These are phyloP conservation scores for Perca fluviatilis DNA, from an alignment of 2,113 vertebrate genomes.

Conservation along the genomic window DNA sequence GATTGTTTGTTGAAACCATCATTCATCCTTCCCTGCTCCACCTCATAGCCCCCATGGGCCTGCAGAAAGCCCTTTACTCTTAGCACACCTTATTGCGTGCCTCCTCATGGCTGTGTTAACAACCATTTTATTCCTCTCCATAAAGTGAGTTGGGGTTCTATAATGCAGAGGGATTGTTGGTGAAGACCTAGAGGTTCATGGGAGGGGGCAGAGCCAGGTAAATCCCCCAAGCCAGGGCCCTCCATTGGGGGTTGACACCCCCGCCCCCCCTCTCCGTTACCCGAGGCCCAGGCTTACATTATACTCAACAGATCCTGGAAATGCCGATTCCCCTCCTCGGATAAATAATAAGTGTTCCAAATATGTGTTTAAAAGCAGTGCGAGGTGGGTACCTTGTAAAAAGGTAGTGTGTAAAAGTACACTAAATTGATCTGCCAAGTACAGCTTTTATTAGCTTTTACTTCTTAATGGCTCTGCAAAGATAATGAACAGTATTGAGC, in stretches of 20 bases:
- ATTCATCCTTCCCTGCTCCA: background rate
- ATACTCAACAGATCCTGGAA: constrained; percentile 42
- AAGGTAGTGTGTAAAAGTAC: constrained; percentile 46
- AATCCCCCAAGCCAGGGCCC: constrained; percentile 48
- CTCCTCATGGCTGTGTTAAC: constrained; percentile 43
- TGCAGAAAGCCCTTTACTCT: constrained; percentile 32
- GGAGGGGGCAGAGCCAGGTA: constrained; percentile 55
- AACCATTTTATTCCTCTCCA: constrained; percentile 61
- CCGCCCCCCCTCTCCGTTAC: background rate
- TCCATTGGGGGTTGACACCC: constrained; percentile 41
- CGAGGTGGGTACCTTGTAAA: constrained; percentile 47
- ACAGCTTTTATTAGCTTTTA: constrained; percentile 46
- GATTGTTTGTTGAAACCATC: constrained; percentile 22
- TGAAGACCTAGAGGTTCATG: constrained; percentile 43
- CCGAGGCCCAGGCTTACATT: constrained; percentile 19
- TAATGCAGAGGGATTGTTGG: constrained; percentile 52
- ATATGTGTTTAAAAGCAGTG: constrained; percentile 63
- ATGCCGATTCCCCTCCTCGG: constrained; percentile 64
- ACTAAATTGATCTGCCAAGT: constrained; percentile 42
- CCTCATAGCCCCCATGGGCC: constrained; percentile 1
- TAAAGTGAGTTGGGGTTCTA: constrained; percentile 47
- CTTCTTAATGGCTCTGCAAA: constrained; percentile 21
- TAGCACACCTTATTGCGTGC: constrained; percentile 32
- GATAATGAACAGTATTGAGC: constrained; percentile 40
- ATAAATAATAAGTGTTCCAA: constrained; percentile 74